Conservation (phyloP, 2,797 vertebrate genomes). For the Gallirallus australis region DNA sequence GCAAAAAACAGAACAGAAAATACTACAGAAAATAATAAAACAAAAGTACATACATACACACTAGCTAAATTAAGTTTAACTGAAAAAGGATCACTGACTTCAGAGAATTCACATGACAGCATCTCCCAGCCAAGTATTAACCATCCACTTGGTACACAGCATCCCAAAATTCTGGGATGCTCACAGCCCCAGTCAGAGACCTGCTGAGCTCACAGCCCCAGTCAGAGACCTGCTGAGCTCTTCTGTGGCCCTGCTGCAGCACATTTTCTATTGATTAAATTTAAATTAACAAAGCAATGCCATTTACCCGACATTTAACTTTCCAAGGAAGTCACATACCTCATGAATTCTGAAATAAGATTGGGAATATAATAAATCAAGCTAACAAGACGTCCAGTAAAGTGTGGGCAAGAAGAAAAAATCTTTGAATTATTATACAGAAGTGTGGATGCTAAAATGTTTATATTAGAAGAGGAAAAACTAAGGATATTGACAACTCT, state of each 20-base stretch:
- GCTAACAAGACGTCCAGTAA: not conserved
- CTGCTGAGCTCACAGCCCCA: too few species aligned
- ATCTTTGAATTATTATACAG: not conserved
- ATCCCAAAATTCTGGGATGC: not conserved
- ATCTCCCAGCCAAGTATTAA: not conserved
- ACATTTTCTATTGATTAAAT: not conserved
- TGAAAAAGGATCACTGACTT: not conserved
- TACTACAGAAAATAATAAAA: not conserved
- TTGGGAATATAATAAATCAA: not conserved
- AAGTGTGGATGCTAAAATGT: not conserved
- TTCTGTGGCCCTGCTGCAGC: not conserved
- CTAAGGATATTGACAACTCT: not conserved
- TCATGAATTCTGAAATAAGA: not conserved
- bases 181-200: too few species aligned
- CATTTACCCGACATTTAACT: conserved; percentile 7
- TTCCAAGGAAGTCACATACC: not conserved
- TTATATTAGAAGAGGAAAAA: not conserved
- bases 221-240: not conserved
- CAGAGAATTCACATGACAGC: not conserved
- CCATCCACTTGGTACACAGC: not conserved
- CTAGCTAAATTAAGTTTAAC: not conserved
- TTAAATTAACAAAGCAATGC: not conserved
- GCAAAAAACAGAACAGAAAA: not conserved
- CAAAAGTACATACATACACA: not conserved
- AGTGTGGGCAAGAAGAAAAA: not conserved